Conservation (phyloP, 2,888 invertebrate species). For the Ceraclea dissimilis region DNA sequence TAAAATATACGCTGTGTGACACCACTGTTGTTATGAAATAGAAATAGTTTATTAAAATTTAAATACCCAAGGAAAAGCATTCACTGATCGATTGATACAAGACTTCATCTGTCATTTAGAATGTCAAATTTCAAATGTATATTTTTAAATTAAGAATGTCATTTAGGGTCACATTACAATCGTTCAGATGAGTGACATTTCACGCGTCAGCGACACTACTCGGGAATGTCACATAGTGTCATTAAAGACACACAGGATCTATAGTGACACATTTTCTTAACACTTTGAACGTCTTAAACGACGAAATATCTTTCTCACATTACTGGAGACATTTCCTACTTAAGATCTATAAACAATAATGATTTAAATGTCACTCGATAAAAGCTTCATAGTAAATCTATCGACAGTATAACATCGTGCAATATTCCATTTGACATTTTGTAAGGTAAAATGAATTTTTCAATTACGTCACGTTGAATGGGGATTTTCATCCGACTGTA, state of each 20-base stretch:
- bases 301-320: not conserved
- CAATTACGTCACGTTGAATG: no score
- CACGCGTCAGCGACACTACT: conserved; percentile 21
- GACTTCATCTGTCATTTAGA: not conserved
- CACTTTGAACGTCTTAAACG: not conserved
- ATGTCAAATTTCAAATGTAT: not conserved
- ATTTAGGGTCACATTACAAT: not conserved
- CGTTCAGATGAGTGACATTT: conserved; percentile 15
- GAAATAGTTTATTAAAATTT: no score
- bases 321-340: not conserved
- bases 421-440: no score
- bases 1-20: no score
- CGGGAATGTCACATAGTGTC: not conserved
- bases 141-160: no score
- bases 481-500: no score
- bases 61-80: no score
- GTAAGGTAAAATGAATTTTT: no score
- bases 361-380: not conserved
- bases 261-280: conserved; percentile 5
- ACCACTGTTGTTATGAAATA: no score
- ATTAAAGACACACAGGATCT: not conserved
- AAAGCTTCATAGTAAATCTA: conserved; percentile 7
- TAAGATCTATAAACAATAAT: conserved; percentile 1
- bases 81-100: no score
- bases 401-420: conserved; percentile 4